phyloP scores from a whole-genome alignment of 2,888 invertebrate genomes.

The Eupithecia insigniata region DNA sequence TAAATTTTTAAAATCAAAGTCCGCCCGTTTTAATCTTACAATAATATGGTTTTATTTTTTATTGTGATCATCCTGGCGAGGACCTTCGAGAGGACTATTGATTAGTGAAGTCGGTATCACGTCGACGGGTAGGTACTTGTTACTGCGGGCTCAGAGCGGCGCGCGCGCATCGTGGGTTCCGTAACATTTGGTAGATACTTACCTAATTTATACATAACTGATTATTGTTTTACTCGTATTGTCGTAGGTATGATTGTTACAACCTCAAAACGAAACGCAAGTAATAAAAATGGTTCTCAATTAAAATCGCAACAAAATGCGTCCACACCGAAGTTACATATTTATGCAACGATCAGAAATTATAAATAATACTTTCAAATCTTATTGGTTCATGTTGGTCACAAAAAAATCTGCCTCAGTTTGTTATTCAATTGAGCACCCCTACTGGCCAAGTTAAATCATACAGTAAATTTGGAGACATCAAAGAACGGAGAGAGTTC shows the following conservation, averaged over 20 bases:
- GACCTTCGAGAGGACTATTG: conserved; percentile 64
- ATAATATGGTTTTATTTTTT: conserved; percentile 51
- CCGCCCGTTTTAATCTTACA: conserved; percentile 48
- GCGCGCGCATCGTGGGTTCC: conserved; percentile 44
- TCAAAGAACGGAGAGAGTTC: not conserved
- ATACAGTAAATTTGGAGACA: not conserved
- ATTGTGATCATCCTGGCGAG: conserved; percentile 47
- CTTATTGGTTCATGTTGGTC: too few species aligned
- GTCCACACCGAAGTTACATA: not conserved
- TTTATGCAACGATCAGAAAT: not conserved
- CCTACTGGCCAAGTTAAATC: too few species aligned
- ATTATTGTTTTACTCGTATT: too few species aligned
- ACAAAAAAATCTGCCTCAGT: not conserved
- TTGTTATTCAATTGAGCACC: too few species aligned
- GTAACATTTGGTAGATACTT: conserved; percentile 23
- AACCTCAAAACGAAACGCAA: too few species aligned
- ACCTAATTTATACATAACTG: too few species aligned
- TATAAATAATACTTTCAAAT: too few species aligned
- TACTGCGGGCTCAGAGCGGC: conserved; percentile 44
- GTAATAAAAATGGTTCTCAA: too few species aligned
- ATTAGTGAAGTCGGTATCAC: conserved; percentile 61
- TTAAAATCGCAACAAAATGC: too few species aligned
- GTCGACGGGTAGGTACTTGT: conserved; percentile 51
- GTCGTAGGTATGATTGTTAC: too few species aligned
- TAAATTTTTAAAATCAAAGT: conserved; percentile 55